phyloP scores from a whole-genome alignment of 2,797 vertebrate genomes.

The Falco rusticolus region DNA sequence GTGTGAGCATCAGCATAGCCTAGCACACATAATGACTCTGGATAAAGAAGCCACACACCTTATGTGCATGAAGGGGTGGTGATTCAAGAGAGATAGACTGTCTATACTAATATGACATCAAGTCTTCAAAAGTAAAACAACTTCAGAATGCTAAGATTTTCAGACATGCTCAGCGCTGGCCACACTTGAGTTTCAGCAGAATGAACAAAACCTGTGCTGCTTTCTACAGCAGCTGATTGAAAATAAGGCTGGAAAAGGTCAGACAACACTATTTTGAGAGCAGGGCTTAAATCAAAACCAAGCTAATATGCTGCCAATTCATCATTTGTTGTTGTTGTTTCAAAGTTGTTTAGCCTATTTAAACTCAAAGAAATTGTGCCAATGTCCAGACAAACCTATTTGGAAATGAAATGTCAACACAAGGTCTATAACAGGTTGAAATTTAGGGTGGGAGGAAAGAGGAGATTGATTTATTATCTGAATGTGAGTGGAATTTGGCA shows the following conservation, averaged over 20 bases:
- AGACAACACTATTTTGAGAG: neutral
- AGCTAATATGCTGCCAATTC: neutral
- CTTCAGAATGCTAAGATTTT: neutral
- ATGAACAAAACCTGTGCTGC: neutral
- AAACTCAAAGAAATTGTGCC: neutral
- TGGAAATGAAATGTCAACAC: neutral
- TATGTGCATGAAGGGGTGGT: neutral
- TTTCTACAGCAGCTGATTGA: neutral
- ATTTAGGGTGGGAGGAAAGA: neutral
- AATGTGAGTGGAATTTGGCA: neutral
- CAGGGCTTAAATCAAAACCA: neutral
- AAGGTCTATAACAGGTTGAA: neutral
- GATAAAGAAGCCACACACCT: slow-evolving; percentile 36
- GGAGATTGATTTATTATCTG: neutral
- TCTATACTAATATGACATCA: neutral
- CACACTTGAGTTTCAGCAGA: neutral
- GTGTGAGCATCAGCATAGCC: neutral
- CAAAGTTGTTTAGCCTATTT: neutral
- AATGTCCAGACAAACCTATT: neutral
- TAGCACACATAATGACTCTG: neutral
- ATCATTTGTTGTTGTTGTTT: neutral
- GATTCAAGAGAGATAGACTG: neutral
- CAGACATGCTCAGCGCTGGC: neutral
- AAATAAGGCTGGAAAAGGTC: neutral
- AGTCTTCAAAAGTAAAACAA: neutral